phyloP scores from a whole-genome alignment of 2,888 invertebrate species.

The Stegana nigrithorax region DNA sequence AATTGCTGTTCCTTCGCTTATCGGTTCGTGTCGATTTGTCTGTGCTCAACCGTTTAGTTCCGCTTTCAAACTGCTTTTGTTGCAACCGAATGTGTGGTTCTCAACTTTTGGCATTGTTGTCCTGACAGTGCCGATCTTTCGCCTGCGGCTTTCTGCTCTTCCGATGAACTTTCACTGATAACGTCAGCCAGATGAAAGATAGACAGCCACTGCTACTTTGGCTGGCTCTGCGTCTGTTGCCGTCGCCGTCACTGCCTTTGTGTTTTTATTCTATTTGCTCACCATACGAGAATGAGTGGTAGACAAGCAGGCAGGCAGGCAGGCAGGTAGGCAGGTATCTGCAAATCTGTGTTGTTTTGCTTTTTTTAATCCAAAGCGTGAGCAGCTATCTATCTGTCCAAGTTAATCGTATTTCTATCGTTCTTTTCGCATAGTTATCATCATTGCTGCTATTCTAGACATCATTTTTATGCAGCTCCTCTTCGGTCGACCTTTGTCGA shows the following conservation, averaged over 20 bases:
- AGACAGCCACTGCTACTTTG: not conserved
- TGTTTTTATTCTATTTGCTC: not conserved
- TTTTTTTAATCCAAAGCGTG: not conserved
- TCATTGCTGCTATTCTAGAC: constrained; percentile 17
- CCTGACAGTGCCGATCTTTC: constrained; percentile 27
- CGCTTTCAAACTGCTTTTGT: constrained; percentile 43
- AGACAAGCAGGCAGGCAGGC: not conserved
- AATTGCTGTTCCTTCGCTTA: not conserved
- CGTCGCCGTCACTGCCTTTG: not conserved
- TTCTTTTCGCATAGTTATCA: constrained; percentile 16
- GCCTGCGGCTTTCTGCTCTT: constrained; percentile 1
- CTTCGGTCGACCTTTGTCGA: too few species aligned
- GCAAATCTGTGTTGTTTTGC: not conserved
- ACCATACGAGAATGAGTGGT: too few species aligned
- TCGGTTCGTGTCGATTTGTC: not conserved
- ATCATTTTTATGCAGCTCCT: constrained; percentile 1
- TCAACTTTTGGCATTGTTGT: constrained; percentile 41
- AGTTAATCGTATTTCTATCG: too few species aligned
- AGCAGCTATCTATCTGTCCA: not conserved
- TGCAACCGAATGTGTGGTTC: constrained; percentile 35
- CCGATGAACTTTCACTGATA: constrained; percentile 7
- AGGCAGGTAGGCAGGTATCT: not conserved
- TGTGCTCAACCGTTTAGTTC: constrained; percentile 38
- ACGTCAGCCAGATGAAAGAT: not conserved
- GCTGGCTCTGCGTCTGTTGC: not conserved